A percentile compares a stretch with the other conserved stretches of the same genome.
Evolutionary conservation across 2,888 invertebrate species (phyloP).

Genomic region (Microctonus brassicae): DNA sequence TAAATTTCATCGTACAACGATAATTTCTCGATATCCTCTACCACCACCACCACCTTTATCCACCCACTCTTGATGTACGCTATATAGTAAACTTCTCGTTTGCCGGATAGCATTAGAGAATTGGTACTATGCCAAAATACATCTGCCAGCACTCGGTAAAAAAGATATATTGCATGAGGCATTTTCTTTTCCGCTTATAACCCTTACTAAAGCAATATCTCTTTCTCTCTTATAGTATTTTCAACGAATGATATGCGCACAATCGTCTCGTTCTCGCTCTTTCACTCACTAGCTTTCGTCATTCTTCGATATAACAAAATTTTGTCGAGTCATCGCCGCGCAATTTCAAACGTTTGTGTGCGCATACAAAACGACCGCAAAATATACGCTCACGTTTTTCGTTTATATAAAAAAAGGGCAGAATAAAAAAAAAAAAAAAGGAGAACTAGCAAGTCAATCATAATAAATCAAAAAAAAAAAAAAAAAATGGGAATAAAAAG

Average conservation of each 20-base stretch:
- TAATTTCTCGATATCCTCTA: slow-evolving; percentile 52
- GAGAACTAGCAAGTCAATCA: neutral
- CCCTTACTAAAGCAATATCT: neutral
- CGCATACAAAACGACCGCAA: neutral
- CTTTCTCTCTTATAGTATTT: neutral
- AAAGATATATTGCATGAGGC: slow-evolving; percentile 24
- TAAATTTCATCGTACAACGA: slow-evolving; percentile 55
- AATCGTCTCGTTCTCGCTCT: neutral
- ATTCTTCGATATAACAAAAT: slow-evolving; percentile 3
- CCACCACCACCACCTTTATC: slow-evolving; percentile 34
- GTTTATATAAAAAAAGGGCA: neutral
- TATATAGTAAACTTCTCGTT: slow-evolving; percentile 42
- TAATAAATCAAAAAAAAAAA: neutral
- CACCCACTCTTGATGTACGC: slow-evolving; percentile 43
- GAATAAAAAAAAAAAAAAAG: neutral
- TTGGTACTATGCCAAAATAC: slow-evolving; percentile 61
- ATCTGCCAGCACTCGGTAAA: slow-evolving; percentile 54
- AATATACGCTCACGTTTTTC: neutral
- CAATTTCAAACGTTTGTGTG: neutral
- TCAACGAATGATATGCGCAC: neutral
- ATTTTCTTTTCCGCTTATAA: slow-evolving; percentile 4
- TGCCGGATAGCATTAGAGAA: slow-evolving; percentile 62
- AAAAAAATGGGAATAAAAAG: neutral
- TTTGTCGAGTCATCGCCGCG: slow-evolving; percentile 5
- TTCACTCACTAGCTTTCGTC: neutral